A percentile compares a stretch with the other conserved stretches of the same genome.
phyloP scores from a whole-genome alignment of 2,888 invertebrate species.

The Gandaritis pyraliata region DNA sequence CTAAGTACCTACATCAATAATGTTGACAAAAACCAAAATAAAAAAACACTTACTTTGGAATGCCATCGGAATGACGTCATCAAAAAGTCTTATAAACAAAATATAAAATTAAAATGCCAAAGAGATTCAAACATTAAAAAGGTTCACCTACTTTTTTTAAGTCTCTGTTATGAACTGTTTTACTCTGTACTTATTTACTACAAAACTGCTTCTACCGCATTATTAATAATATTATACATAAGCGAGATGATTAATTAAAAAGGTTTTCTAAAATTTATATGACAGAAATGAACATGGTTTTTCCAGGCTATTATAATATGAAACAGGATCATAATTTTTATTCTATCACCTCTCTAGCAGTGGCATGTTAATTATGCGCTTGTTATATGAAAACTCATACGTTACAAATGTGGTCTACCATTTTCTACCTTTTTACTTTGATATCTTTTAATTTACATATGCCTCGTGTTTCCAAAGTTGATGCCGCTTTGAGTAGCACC shows the following conservation, averaged over 20 bases:
- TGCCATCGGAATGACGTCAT: slow-evolving; percentile 61
- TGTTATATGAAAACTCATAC: slow-evolving; percentile 5
- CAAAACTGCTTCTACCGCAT: slow-evolving; percentile 4
- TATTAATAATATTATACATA: neutral
- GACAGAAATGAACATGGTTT: neutral
- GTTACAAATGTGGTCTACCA: slow-evolving; percentile 17
- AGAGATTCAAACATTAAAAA: slow-evolving; percentile 38
- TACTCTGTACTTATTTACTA: slow-evolving; percentile 9
- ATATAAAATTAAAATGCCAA: slow-evolving; percentile 33
- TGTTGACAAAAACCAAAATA: neutral
- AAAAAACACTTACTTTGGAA: slow-evolving; percentile 51
- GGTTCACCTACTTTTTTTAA: slow-evolving; percentile 25
- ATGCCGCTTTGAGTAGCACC: slow-evolving; percentile 98
- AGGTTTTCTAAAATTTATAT: neutral
- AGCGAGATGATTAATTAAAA: neutral
- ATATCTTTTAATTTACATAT: slow-evolving; percentile 88
- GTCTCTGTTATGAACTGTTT: neutral
- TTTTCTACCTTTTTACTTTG: slow-evolving; percentile 1
- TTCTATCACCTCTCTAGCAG: neutral
- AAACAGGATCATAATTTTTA: neutral
- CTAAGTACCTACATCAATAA: neutral
- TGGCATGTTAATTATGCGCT: neutral
- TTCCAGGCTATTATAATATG: neutral
- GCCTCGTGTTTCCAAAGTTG: slow-evolving; percentile 98
- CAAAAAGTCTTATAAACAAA: slow-evolving; percentile 42